These are phyloP conservation scores for Psophia crepitans DNA, from an alignment of 2,113 vertebrate species.

Conservation along the genomic window DNA sequence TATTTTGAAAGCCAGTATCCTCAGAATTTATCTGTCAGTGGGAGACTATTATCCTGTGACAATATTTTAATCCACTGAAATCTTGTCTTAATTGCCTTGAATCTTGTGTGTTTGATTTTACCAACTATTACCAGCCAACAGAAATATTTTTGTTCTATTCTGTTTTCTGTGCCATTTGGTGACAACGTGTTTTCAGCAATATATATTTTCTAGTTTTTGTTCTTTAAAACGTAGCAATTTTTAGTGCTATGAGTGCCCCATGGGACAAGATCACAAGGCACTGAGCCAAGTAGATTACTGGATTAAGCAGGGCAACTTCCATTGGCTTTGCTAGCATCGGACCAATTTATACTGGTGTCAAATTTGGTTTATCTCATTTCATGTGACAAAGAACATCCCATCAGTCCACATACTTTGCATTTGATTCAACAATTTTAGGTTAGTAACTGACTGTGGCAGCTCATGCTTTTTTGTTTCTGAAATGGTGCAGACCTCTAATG, in stretches of 20 bases:
- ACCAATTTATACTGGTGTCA: neutral
- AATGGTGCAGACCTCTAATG: neutral
- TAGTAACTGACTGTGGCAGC: neutral
- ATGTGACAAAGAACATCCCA: neutral
- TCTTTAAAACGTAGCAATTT: neutral
- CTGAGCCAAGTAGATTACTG: neutral
- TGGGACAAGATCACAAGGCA: neutral
- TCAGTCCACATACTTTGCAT: neutral
- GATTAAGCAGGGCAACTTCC: neutral
- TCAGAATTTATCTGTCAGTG: neutral
- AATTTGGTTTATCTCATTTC: neutral
- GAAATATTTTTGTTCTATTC: neutral
- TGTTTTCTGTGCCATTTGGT: neutral
- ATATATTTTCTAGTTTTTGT: neutral
- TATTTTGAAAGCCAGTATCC: neutral
- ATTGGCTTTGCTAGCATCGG: neutral
- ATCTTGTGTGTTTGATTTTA: neutral
- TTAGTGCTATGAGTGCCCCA: neutral
- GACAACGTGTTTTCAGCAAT: neutral
- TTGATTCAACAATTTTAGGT: neutral
- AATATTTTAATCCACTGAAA: constrained; percentile 12
- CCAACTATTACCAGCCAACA: neutral
- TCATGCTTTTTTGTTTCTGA: neutral
- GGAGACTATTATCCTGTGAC: neutral
- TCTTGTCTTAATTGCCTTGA: neutral